Base-by-base conservation (phyloP, 2,797 vertebrate species). In the Hybognathus amarus region DNA sequence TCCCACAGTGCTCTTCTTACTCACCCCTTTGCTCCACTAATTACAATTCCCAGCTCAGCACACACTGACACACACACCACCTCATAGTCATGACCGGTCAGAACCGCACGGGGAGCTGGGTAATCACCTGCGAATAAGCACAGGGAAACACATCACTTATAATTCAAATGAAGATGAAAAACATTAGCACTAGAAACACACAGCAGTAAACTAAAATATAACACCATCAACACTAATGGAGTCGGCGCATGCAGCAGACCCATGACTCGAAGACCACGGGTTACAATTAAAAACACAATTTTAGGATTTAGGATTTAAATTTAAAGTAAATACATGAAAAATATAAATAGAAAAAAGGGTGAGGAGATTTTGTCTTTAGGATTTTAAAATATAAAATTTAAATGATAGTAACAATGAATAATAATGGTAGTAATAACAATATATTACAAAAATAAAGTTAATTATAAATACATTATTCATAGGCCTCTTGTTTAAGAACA, bases 21-120 rank as follows among this genome's bases (percentile, higher is more conserved):
- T 94, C 87, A 99, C 98, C 98, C 98, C 97, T 98, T 99, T 92
- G 98, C 96, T 91, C 98, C 98, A 81, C 98, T 99, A 94, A 99
- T 98, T 91, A 99, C 97, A 1, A 99, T 95, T 74, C 97, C 98
- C 84, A 99, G 95, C 90, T 99, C 98, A 47, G 98, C 98, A 85
- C 98, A 99, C 79, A 99, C 98, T 0, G 97, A 97, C 82, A 99
- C 98, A 9, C 97, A 99, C 90, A 98, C 96, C 88, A 99, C 97
- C 93, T 99, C 97, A 82, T 98, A 97, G 91, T 99, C 97, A 0
- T 99, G 97, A 87, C 97, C 97, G 0, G 98, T 99, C 85, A 99
- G 94, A 91, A 98, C 97, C 1, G 98, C 98, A 1, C 98, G 94
- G 36, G 98, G 98, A 56, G 98, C 97, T 33, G 97, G 98, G 89